Percentiles rank a stretch among this genome's conserved stretches.
Evolutionary conservation across 2,113 vertebrate genomes (phyloP).

Genomic region (Fregetta grallaria): DNA sequence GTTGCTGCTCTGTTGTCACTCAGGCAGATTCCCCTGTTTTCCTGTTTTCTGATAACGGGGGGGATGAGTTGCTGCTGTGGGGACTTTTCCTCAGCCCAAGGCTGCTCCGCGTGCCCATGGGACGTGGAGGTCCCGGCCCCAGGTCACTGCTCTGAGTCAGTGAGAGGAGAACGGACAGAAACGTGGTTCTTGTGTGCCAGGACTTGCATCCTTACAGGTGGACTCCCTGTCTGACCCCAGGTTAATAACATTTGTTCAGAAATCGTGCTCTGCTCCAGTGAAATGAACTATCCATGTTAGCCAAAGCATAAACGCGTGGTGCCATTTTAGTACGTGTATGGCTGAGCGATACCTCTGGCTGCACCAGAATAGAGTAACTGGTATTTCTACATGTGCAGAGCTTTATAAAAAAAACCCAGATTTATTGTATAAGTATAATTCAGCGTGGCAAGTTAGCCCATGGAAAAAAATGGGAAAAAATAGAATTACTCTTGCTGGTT

Average conservation of each 20-base stretch:
- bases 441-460: not conserved
- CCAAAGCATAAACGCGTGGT: not conserved
- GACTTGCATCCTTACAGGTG: accelerated
- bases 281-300: not conserved
- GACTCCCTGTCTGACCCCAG: not conserved
- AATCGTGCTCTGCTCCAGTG: not conserved
- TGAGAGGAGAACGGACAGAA: not conserved
- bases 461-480: not conserved
- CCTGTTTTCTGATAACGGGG: accelerated
- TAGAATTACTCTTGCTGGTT: not conserved
- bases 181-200: accelerated
- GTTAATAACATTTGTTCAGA: not conserved
- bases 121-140: accelerated
- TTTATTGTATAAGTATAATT: not conserved
- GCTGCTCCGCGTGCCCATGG: not conserved
- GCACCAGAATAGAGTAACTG: not conserved
- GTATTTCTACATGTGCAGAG: not conserved
- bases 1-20: accelerated
- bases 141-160: accelerated
- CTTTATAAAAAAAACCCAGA: not conserved
- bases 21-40: not conserved
- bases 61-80: not conserved
- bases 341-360: not conserved
- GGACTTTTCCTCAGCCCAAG: not conserved
- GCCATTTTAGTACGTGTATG: not conserved